Evolutionary conservation across 2,888 invertebrate species (phyloP).

Genomic region (Acanthoscelides obtectus): DNA sequence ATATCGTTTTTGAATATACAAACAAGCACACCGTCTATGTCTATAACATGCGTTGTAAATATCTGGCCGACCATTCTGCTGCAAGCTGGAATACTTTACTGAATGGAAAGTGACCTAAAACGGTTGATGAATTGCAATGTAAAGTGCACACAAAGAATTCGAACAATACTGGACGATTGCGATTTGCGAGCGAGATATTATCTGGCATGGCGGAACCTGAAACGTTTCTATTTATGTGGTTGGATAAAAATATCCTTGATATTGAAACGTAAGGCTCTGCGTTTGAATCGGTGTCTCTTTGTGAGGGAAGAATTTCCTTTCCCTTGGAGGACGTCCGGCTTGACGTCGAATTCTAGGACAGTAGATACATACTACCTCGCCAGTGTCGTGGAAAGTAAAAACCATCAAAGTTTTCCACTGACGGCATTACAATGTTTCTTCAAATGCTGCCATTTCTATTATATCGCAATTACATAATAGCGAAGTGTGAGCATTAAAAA

Average conservation of each 20-base stretch:
- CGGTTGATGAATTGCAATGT: slow-evolving; percentile 30
- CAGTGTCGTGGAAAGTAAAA: no score
- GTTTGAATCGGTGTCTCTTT: no score
- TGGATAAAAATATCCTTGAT: no score
- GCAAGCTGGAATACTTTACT: slow-evolving; percentile 30
- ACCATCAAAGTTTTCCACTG: no score
- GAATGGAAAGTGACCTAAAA: slow-evolving; percentile 35
- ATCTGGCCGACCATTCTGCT: slow-evolving; percentile 26
- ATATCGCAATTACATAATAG: no score
- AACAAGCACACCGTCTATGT: background rate
- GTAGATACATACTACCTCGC: no score
- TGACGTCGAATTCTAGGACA: no score
- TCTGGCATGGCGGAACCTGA: background rate
- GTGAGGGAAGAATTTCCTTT: no score
- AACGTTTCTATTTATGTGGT: background rate
- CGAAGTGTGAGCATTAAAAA: background rate
- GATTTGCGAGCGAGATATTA: background rate
- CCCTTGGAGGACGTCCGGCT: no score
- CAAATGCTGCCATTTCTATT: no score
- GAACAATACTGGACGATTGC: slow-evolving; percentile 22
- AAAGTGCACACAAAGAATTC: slow-evolving; percentile 27
- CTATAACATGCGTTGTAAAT: slow-evolving; percentile 26
- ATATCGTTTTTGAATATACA: background rate
- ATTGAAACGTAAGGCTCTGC: no score
- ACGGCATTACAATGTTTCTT: no score